Percentiles rank a stretch among this genome's conserved stretches.
Evolutionary conservation across 2,113 vertebrate species (phyloP).

Genomic region (Cavia aperea): DNA sequence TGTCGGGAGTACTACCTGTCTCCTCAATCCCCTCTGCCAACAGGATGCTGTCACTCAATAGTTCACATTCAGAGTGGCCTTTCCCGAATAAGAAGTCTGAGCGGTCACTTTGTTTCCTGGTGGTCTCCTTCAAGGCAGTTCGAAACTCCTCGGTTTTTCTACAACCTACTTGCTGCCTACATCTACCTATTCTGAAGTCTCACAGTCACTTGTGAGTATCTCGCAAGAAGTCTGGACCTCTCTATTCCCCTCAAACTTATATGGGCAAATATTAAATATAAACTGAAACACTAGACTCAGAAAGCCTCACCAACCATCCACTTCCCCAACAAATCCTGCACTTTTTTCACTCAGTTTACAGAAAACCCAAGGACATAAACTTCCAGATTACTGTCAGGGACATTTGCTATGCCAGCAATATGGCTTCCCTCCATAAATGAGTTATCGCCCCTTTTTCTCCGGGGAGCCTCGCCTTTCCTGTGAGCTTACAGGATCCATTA

Average conservation of each 20-base stretch:
- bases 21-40: neutral
- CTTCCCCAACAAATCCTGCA: neutral
- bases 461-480: neutral
- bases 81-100: conserved; percentile 20
- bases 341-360: neutral
- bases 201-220: neutral
- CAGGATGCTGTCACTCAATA: neutral
- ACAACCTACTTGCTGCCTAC: neutral
- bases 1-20: neutral
- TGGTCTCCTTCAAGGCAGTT: neutral
- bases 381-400: neutral
- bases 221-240: neutral
- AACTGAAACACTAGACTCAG: neutral
- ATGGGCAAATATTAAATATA: neutral
- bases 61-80: neutral
- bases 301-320: neutral
- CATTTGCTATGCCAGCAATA: neutral
- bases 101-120: conserved; percentile 9
- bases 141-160: neutral
- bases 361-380: neutral
- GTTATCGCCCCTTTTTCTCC: neutral
- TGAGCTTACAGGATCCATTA: neutral
- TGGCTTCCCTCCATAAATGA: neutral
- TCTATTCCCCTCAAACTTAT: neutral
- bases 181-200: neutral